These are phyloP conservation scores for Platichthys stellatus DNA, from an alignment of 2,113 vertebrate species.

Conservation along the genomic window DNA sequence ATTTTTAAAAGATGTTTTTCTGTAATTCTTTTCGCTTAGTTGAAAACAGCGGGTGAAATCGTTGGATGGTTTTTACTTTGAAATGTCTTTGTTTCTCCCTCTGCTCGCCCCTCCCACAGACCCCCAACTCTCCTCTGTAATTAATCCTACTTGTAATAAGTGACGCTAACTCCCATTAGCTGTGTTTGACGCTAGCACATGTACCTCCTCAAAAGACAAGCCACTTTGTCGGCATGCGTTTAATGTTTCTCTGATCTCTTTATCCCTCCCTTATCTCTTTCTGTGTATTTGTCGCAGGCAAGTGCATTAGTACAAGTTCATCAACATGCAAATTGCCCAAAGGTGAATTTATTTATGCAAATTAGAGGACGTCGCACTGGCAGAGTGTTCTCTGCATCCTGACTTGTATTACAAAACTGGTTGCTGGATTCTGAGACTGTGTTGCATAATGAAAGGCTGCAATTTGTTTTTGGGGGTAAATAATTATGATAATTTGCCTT, in stretches of 20 bases:
- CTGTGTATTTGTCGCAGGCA: conserved; percentile 60
- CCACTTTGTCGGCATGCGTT: conserved; percentile 48
- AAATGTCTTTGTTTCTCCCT: conserved; percentile 11
- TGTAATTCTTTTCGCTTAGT: not conserved
- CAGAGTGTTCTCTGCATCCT: conserved; percentile 18
- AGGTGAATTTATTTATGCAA: conserved; percentile 80
- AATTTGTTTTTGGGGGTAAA: conserved; percentile 8
- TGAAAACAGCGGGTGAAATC: conserved; percentile 14
- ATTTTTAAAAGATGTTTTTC: not conserved
- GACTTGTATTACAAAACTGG: conserved; percentile 48
- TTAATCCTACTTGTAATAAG: conserved; percentile 54
- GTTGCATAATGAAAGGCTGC: conserved; percentile 20
- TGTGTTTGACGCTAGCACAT: conserved; percentile 40
- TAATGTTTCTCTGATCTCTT: conserved; percentile 68
- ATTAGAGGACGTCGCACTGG: conserved; percentile 55
- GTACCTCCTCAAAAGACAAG: conserved; percentile 57
- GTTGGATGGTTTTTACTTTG: conserved; percentile 15
- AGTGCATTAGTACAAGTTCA: conserved; percentile 74
- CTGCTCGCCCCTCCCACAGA: not conserved
- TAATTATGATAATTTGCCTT: not conserved
- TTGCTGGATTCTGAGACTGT: conserved; percentile 21
- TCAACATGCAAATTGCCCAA: conserved; percentile 82
- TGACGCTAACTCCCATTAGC: conserved; percentile 61
- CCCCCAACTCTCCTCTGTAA: conserved; percentile 27
- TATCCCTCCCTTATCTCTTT: conserved; percentile 62